Evolutionary conservation across 2,113 vertebrate genomes (phyloP), one percentile per base, ranked within the genome.

Genomic region (Catagonus wagneri): DNA sequence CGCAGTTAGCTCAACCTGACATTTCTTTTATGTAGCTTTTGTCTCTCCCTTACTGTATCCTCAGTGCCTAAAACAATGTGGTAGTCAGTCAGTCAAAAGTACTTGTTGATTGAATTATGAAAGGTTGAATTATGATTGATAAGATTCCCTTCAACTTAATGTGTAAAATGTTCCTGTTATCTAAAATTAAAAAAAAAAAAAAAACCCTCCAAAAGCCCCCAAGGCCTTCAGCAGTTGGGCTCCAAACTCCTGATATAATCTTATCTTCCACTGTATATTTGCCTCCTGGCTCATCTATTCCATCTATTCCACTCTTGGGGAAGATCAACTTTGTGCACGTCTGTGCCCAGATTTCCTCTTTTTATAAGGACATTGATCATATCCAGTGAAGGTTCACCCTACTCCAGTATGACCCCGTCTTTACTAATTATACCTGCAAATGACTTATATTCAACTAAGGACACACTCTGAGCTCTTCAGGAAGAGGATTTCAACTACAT

Each of bases 51-150:
- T 66, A 25, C 3, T 52, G 6, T 56, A 58, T 23, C 22, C 56
- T 92, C 58, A 87, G 58, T 74, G 27, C 25, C 27, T 90, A 60
- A 54, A 93, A 61, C 34, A 92, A 58, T 75, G 23, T 25, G 83
- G 14, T 29, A 54, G 29, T 68, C 23, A 56, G 36, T 84, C 19
- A 72, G 15, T 63, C n/a, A n/a, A n/a, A 44, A 91, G 44, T 27
- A 65, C 36, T 83, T 74, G 9, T n/a, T 93, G 72, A 92, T 90
- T 92, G 83, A 92, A 95, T 58, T n/a, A n/a, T n/a, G 19, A 72
- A n/a, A 60, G 75, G 52, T 58, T 76, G 29, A 50, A 86, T 91
- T 74, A 20, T 54, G 74, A 80, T 36, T 65, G 25, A 85, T 85
- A 69, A 83, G 27, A 90, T 79, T 90, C 6, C 90, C 52, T 36